phyloP scores from a whole-genome alignment of 2,888 invertebrate genomes.

The Flabesymbios commensalis region DNA sequence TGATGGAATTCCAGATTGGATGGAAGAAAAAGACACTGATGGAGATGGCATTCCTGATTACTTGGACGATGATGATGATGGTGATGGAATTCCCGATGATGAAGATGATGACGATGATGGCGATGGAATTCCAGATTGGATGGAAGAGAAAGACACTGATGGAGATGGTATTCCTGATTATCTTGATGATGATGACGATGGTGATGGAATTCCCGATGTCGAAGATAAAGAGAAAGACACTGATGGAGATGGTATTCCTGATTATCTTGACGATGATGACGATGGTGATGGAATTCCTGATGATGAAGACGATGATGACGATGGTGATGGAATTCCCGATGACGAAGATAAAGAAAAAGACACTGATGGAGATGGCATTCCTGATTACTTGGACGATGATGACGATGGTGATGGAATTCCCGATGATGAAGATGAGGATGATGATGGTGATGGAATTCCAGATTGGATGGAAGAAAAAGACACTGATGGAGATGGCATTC shows the following conservation, averaged over 20 bases:
- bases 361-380: constrained; percentile 23
- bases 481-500: constrained; percentile 53
- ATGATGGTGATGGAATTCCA: constrained; percentile 46
- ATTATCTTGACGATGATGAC: constrained; percentile 43
- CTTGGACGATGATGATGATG: constrained; percentile 4
- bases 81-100: too few relatives aligned
- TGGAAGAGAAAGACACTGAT: constrained; percentile 39
- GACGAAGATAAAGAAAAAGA: constrained; percentile 6
- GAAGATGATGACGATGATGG: constrained; percentile 35
- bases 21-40: constrained; percentile 8
- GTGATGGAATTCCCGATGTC: too few relatives aligned
- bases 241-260: constrained; percentile 46
- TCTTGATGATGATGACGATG: too few relatives aligned
- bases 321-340: constrained; percentile 4
- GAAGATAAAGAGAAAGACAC: too few relatives aligned
- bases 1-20: not conserved
- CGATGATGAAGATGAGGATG: constrained; percentile 24
- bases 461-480: constrained; percentile 40
- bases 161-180: constrained; percentile 57
- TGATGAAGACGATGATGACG: too few relatives aligned
- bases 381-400: constrained; percentile 38
- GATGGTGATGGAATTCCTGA: constrained; percentile 56
- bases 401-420: constrained; percentile 33
- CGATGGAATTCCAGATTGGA: constrained; percentile 38
- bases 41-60: not conserved